Percentiles rank a stretch among this genome's conserved stretches.
phyloP scores from a whole-genome alignment of 2,888 invertebrate species.

The Diarsia rubi region DNA sequence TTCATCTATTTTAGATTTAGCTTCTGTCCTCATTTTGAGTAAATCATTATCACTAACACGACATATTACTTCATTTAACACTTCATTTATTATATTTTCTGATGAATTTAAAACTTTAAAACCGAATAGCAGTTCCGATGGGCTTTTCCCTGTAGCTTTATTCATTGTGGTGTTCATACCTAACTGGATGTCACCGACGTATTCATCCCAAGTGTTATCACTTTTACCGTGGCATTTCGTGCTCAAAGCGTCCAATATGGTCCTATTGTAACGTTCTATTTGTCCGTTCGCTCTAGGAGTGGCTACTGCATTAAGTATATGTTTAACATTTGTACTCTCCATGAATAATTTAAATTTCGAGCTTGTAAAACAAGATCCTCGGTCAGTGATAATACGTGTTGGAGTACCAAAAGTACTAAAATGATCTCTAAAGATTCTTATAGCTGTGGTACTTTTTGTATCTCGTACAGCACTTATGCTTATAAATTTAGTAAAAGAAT shows the following conservation, averaged over 20 bases:
- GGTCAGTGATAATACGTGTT: too few species aligned
- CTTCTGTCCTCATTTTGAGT: neutral
- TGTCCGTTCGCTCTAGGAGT: neutral
- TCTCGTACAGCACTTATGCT: too few species aligned
- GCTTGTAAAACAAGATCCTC: too few species aligned
- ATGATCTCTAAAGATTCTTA: too few species aligned
- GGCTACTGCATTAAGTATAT: too few species aligned
- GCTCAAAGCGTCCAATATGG: neutral
- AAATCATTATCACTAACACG: neutral
- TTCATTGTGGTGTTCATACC: neutral
- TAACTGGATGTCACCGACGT: neutral
- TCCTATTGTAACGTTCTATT: constrained; percentile 5
- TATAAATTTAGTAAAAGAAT: too few species aligned
- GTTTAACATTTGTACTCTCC: too few species aligned
- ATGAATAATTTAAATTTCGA: too few species aligned
- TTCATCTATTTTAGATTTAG: neutral
- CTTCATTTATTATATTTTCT: neutral
- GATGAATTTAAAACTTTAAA: neutral
- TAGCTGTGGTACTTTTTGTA: too few species aligned
- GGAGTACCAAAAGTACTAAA: too few species aligned
- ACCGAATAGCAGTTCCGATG: neutral
- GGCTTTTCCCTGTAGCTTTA: neutral
- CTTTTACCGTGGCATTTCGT: neutral
- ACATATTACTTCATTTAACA: neutral
- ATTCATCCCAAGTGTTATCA: neutral